phyloP scores from a whole-genome alignment of 2,797 vertebrate species.

The Neopelma chrysocephalum region DNA sequence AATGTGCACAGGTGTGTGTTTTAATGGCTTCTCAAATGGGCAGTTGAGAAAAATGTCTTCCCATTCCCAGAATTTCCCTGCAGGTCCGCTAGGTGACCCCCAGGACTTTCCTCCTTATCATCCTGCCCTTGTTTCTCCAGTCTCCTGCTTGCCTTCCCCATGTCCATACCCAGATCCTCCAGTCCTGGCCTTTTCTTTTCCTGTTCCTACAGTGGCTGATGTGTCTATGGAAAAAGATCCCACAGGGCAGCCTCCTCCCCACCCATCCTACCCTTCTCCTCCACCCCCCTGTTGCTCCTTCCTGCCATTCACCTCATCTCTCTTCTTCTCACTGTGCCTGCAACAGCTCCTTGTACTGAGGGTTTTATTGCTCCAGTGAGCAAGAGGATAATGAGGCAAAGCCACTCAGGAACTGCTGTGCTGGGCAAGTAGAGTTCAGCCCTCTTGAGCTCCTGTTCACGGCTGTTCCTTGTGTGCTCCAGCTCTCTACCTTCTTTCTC shows the following conservation, averaged over 20 bases:
- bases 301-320: not conserved
- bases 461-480: accelerated
- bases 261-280: not conserved
- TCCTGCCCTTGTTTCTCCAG: not conserved
- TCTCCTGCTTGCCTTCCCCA: not conserved
- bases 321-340: not conserved
- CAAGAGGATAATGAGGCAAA: not conserved
- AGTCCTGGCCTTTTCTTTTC: not conserved
- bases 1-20: accelerated
- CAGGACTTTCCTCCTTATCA: not conserved
- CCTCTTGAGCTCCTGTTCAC: accelerated
- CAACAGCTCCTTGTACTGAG: not conserved
- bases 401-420: not conserved
- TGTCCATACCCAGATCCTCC: not conserved
- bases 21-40: not conserved
- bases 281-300: accelerated
- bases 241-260: not conserved
- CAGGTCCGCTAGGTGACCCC: not conserved
- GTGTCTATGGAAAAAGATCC: not conserved
- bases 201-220: not conserved
- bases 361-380: not conserved
- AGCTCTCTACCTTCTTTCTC: not conserved
- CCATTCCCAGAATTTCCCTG: not conserved
- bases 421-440: accelerated
- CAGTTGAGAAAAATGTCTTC: not conserved